Evolutionary conservation across 2,113 vertebrate genomes (phyloP).

Genomic region (Takifugu flavidus): DNA sequence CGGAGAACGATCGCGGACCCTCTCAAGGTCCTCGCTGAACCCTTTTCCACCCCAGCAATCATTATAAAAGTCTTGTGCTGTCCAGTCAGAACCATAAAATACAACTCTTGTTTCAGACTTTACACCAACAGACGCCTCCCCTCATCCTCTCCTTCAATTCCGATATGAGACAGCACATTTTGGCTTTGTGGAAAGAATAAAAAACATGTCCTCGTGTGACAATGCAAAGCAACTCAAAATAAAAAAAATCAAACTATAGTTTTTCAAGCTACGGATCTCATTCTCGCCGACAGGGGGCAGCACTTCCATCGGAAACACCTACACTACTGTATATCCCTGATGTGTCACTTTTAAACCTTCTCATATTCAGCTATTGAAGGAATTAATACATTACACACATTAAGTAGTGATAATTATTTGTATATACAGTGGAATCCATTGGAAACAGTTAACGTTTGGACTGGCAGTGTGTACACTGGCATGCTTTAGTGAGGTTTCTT

Average conservation of each 20-base stretch:
- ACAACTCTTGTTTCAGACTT: slow-evolving; percentile 2
- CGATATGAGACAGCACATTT: slow-evolving; percentile 4
- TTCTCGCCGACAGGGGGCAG: slow-evolving; percentile 43
- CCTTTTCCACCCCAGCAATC: slow-evolving; percentile 4
- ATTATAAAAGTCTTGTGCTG: slow-evolving; percentile 13
- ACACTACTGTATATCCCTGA: slow-evolving; percentile 48
- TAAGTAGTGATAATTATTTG: slow-evolving; percentile 37
- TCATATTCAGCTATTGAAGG: slow-evolving; percentile 47
- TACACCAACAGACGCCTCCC: slow-evolving; percentile 16
- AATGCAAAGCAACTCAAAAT: slow-evolving; percentile 15
- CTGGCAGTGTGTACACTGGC: slow-evolving; percentile 52
- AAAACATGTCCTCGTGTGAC: background rate
- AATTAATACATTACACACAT: slow-evolving; percentile 41
- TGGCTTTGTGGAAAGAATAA: slow-evolving; percentile 8
- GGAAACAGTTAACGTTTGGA: slow-evolving; percentile 26
- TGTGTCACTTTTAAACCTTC: slow-evolving; percentile 44
- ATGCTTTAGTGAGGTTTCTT: slow-evolving; percentile 42
- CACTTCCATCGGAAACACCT: slow-evolving; percentile 38
- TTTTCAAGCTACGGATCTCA: slow-evolving; percentile 35
- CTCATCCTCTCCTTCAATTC: slow-evolving; percentile 5
- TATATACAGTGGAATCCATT: slow-evolving; percentile 47
- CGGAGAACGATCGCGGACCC: slow-evolving; percentile 24
- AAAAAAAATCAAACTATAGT: background rate
- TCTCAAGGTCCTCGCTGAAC: slow-evolving; percentile 19
- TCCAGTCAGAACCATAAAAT: slow-evolving; percentile 32